Conservation (phyloP, 2,888 invertebrate genomes). For the Mesoligia furuncula region DNA sequence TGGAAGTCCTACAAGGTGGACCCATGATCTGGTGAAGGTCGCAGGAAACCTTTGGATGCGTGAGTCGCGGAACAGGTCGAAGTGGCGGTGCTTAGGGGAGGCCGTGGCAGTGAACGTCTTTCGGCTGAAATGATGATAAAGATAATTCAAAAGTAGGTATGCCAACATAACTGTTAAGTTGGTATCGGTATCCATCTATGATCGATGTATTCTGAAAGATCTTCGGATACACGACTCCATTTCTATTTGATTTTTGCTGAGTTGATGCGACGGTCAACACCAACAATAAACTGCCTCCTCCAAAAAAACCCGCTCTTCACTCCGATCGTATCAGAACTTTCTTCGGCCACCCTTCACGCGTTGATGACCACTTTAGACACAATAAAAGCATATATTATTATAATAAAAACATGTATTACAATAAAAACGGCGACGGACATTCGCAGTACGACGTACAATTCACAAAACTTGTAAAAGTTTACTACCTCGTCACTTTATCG, state of each 20-base stretch:
- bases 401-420: conserved; percentile 66
- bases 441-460: conserved; percentile 55
- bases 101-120: neutral
- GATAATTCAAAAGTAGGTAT: neutral
- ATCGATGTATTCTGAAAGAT: neutral
- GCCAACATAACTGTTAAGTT: neutral
- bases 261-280: neutral
- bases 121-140: neutral
- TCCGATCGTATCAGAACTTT: conserved; percentile 62
- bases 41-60: neutral
- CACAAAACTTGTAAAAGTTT: conserved; percentile 63
- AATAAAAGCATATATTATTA: conserved; percentile 68
- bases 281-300: conserved; percentile 45
- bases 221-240: neutral
- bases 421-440: conserved; percentile 61
- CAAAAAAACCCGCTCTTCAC: neutral
- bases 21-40: neutral
- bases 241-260: neutral
- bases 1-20: neutral
- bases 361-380: conserved; percentile 67
- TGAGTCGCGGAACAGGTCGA: neutral
- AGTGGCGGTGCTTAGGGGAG: neutral
- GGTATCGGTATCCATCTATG: neutral
- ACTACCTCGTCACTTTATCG: conserved; percentile 48
- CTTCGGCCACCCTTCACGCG: conserved; percentile 67